Evolutionary conservation across 2,888 invertebrate species (phyloP), one percentile per base, ranked within the genome.

Genomic region (Troides aeacus): DNA sequence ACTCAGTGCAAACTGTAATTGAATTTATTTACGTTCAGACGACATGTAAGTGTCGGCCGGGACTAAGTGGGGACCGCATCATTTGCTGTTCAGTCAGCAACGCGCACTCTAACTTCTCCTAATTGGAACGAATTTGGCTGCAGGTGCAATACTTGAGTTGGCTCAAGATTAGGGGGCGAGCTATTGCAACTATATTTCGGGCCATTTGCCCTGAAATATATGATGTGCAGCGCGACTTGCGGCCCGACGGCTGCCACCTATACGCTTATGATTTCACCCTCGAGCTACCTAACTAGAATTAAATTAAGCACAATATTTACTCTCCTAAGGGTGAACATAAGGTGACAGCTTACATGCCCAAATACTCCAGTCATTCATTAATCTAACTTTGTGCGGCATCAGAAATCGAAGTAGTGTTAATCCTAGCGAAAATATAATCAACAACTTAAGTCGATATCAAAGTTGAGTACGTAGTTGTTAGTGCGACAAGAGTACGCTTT

Each of bases 271-370:
- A 80, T 85, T 78, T 83, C 84, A 83, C 84, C 86, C 83, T 82
- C 85, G 84, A 83, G 84, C 84, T 81, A 64, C 84, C 30, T 83
- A 86, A 90, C 88, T 88, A 84, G 84, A 91, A 88, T 90, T 92
- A 90, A 92, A 92, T 91, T 92, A 87, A 90, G 88, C 90, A 92
- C 90, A 92, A 92, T 92, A 91, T 92, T 92, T 90, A 89, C 90
- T 84, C 88, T 82, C 82, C 82, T 80, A 81, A 77, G 81, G 86
- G 83, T 87, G 88, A 87, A 86, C 85, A 85, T 83, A 86, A 82
- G 81, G 87, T 84, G 86, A 87, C 87, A 85, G 88, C 86, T 88
- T 88, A 86, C 85, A 86, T 85, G 78, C 83, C 83, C 85, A 86
- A 84, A 87, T 90, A 89, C 87, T 86, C n/a, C n/a, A 50, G 2